Percentiles rank a stretch among this genome's conserved stretches.
Evolutionary conservation across 53 echinoderm and acorn worm genomes (phyloP).

Genomic region (Crossaster papposus): DNA sequence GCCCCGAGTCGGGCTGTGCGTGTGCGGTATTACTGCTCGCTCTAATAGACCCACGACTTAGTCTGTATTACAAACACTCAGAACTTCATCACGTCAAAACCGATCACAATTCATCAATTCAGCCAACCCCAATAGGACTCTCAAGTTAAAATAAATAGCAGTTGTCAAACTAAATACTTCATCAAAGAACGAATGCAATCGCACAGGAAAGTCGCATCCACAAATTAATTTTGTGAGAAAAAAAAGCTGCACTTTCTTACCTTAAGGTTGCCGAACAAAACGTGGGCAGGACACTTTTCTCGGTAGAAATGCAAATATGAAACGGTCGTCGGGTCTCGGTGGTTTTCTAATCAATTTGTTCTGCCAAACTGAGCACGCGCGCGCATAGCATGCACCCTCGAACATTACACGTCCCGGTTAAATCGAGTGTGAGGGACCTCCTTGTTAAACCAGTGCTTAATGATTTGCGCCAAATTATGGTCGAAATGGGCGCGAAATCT

Average conservation of each 20-base stretch:
- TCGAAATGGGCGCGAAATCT: slow-evolving; percentile 14
- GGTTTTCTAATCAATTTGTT: slow-evolving; percentile 59
- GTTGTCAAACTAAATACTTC: not conserved
- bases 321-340: slow-evolving; percentile 24
- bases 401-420: slow-evolving; percentile 9
- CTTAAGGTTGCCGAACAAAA: not conserved
- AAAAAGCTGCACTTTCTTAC: not conserved
- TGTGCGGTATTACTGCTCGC: slow-evolving; percentile 68
- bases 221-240: not conserved
- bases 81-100: not conserved
- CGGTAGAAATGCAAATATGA: slow-evolving; percentile 20
- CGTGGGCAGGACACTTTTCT: not conserved
- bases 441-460: slow-evolving; percentile 45
- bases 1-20: slow-evolving; percentile 17
- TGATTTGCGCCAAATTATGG: slow-evolving; percentile 46
- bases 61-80: slow-evolving; percentile 24
- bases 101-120: slow-evolving; percentile 24
- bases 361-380: slow-evolving; percentile 37
- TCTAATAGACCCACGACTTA: slow-evolving; percentile 46
- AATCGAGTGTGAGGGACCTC: slow-evolving; percentile 7
- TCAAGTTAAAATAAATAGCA: not conserved
- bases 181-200: not conserved
- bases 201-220: not conserved
- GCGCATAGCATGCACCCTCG: not conserved
- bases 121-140: not conserved